Evolutionary conservation across 2,113 vertebrate species (phyloP), one percentile per base, ranked within the genome.

Genomic region (Calonectris borealis): DNA sequence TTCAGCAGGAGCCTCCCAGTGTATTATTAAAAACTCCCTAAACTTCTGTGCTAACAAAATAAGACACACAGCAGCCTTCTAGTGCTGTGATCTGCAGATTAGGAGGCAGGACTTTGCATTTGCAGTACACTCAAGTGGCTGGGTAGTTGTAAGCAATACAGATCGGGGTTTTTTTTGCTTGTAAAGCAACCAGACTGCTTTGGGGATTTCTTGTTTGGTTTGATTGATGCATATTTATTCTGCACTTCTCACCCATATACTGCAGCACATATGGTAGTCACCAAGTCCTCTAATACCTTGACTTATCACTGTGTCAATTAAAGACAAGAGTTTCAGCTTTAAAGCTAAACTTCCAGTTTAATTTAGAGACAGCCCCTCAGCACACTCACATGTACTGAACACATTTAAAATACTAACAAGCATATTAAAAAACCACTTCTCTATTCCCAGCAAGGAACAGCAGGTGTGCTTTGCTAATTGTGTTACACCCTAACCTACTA

Each of bases 391-490:
- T 38, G 54, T 4, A 52, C 17, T 2, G 31, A 55, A 57, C 1
- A 2, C 62, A 4, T 77, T 52, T 58, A 73, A 89, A 91, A 80
- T 38, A 79, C 40, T 86, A 93, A 95, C 14, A n/a, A 85, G 81
- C 49, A 26, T 26, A 29, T 86, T 83, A 89, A 54, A 77, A 40
- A 22, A 2, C 5, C 19, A 68, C 44, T 86, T 73, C 42, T 54
- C 62, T 25, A 24, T 65, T 71, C 54, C 54, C 84, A 91, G 51
- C 46, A 80, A 79, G 49, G 36, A 78, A 51, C 49, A 87, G 77
- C 77, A 97, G 75, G 95, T 96, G 91, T 87, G 78, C 42, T 91
- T 54, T 42, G 46, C 78, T 88, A 91, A 93, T 70, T 90, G 64
- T 29, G 24, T n/a, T 71, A 90, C 19, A 54, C 65, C 60, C 31